These are phyloP conservation scores for Drosophila demipolita DNA, from an alignment of 2,888 invertebrate species.

Conservation along the genomic window DNA sequence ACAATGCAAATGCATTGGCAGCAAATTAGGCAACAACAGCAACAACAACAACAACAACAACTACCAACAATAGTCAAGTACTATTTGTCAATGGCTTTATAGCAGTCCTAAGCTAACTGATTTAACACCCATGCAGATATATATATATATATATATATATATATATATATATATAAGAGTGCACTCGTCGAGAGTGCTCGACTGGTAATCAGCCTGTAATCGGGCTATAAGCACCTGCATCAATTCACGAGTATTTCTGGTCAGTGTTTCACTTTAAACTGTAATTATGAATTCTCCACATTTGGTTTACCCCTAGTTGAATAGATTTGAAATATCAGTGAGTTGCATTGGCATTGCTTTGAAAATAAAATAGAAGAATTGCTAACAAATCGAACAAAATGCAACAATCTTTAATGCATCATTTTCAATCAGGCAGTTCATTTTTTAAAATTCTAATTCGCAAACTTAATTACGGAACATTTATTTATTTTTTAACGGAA, in stretches of 20 bases:
- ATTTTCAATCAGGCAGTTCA: background rate
- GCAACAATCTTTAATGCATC: background rate
- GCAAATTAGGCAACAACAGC: slow-evolving; percentile 44
- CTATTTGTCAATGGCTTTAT: slow-evolving; percentile 18
- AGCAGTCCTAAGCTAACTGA: slow-evolving; percentile 29
- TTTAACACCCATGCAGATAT: slow-evolving; percentile 32
- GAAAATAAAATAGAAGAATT: background rate
- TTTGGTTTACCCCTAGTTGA: too few species aligned
- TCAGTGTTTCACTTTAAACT: background rate
- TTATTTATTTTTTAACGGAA: background rate
- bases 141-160: slow-evolving; percentile 17
- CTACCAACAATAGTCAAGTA: slow-evolving; percentile 17
- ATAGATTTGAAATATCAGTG: too few species aligned
- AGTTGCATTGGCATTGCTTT: background rate
- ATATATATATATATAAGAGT: slow-evolving; percentile 4
- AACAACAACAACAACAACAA: slow-evolving; percentile 14
- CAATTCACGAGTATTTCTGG: background rate
- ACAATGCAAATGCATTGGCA: slow-evolving; percentile 56
- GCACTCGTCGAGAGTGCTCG: background rate
- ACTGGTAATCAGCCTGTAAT: background rate
- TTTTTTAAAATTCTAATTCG: background rate
- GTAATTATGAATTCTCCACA: background rate
- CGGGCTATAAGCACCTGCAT: background rate
- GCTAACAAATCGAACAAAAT: background rate
- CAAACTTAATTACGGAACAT: background rate